Conservation (phyloP, 2,113 vertebrate species). For the Todiramphus chloris region DNA sequence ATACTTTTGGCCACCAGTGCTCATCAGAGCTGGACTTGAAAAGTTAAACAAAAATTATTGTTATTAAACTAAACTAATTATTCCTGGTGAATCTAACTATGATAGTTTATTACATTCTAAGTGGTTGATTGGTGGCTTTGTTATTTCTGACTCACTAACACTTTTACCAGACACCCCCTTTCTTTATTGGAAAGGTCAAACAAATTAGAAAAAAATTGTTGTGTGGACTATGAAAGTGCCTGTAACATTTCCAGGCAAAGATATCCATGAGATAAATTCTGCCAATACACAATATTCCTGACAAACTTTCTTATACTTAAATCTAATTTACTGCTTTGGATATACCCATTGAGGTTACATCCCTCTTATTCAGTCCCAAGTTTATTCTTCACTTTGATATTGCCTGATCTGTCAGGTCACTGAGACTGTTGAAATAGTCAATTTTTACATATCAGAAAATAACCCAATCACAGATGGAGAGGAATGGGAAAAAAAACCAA, state of each 20-base stretch:
- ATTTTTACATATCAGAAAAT: conserved; percentile 11
- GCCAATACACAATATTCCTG: neutral
- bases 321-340: conserved; percentile 20
- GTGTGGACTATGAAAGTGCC: neutral
- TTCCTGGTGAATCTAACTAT: fast-evolving
- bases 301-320: neutral
- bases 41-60: neutral
- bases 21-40: neutral
- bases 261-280: neutral
- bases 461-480: neutral
- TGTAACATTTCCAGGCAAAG: neutral
- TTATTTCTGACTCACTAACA: neutral
- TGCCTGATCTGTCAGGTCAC: conserved; percentile 19
- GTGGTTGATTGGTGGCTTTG: neutral
- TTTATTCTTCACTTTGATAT: conserved; percentile 48
- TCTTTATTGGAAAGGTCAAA: neutral
- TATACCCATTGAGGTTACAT: conserved; percentile 28
- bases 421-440: conserved; percentile 15
- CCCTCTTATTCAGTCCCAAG: conserved; percentile 22
- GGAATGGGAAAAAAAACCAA: neutral
- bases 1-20: neutral
- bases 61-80: too few relatives aligned
- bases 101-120: neutral
- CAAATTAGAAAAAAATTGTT: neutral
- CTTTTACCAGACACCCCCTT: neutral